Evolutionary conservation across 1,140 invertebrate genomes (phyloP).

Genomic region (Trichonephila inaurata): DNA sequence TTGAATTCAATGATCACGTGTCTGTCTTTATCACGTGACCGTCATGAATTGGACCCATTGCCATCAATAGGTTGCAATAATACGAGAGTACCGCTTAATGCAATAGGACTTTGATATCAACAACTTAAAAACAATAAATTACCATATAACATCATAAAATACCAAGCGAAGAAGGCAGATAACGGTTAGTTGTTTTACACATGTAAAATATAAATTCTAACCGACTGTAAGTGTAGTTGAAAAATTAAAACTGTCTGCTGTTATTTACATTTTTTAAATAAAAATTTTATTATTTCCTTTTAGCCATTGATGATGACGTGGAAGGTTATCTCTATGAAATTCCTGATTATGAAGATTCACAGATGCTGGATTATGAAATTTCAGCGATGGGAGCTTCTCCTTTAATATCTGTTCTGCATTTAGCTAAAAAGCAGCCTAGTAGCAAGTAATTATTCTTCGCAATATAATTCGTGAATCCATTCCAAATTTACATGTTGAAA

Average conservation of each 20-base stretch:
- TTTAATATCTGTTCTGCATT: not conserved
- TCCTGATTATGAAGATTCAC: not conserved
- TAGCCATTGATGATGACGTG: not conserved
- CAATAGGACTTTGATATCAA: too few relatives aligned
- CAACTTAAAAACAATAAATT: too few relatives aligned
- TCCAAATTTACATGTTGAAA: not conserved
- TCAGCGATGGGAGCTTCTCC: not conserved
- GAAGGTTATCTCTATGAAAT: not conserved
- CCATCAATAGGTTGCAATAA: too few relatives aligned
- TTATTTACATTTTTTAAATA: too few relatives aligned
- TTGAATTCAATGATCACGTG: too few relatives aligned
- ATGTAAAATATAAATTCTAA: not conserved
- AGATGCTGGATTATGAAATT: slow-evolving; percentile 19
- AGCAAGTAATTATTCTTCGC: not conserved
- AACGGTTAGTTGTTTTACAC: too few relatives aligned
- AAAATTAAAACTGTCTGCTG: too few relatives aligned
- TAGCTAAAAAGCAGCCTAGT: not conserved
- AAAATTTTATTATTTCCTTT: not conserved
- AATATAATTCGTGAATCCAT: not conserved
- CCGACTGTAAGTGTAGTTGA: not conserved
- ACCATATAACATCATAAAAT: too few relatives aligned
- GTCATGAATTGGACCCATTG: too few relatives aligned
- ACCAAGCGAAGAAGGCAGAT: too few relatives aligned
- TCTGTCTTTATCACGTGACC: too few relatives aligned
- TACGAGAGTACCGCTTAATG: too few relatives aligned